Percentiles rank a stretch among this genome's conserved stretches.
Conservation (phyloP, 2,797 vertebrate species). For the Oreochromis mossambicus region DNA sequence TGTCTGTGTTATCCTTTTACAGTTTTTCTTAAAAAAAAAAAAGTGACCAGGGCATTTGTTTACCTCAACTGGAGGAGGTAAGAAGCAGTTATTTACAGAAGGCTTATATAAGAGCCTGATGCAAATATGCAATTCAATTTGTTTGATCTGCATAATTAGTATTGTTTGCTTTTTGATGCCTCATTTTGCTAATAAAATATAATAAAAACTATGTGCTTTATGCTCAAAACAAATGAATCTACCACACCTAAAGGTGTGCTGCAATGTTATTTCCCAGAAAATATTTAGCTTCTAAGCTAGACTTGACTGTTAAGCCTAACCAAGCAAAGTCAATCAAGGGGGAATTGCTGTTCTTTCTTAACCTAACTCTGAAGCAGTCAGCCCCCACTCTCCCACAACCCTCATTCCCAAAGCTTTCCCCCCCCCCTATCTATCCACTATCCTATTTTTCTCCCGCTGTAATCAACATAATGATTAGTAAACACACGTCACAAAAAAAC, state of each 20-base stretch:
- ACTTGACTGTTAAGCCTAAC: conserved; percentile 7
- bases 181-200: background rate
- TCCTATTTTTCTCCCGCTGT: background rate
- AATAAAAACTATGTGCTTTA: background rate
- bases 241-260: background rate
- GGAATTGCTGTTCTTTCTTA: conserved; percentile 19
- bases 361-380: background rate
- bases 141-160: background rate
- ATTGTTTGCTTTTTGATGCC: background rate
- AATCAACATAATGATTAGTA: conserved; percentile 62
- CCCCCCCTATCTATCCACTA: background rate
- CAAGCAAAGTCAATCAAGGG: conserved; percentile 58
- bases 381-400: background rate
- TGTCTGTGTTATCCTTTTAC: background rate
- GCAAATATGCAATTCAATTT: background rate
- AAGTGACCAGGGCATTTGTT: background rate
- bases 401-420: background rate
- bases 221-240: conserved; percentile 11
- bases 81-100: background rate
- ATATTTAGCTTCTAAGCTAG: conserved; percentile 31
- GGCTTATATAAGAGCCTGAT: background rate
- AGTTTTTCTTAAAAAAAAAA: background rate
- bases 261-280: conserved; percentile 31
- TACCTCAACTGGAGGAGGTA: background rate
- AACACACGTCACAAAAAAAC: conserved; percentile 36